These are phyloP conservation scores for Leptopilina drosophilae DNA, from an alignment of 2,888 invertebrate species.

Conservation along the genomic window DNA sequence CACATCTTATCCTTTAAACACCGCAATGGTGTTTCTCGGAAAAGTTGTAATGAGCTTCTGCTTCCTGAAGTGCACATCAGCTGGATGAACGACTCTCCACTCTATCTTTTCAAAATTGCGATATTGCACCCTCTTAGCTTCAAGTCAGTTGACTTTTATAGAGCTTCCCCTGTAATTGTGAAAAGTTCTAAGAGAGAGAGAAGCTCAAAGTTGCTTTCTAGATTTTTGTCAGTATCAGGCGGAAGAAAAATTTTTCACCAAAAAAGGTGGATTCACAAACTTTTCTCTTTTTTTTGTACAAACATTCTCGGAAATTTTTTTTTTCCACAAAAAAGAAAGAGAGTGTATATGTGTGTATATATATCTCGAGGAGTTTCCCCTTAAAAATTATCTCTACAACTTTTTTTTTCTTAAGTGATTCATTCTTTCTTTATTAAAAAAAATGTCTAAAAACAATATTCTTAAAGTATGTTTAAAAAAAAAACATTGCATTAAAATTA, in stretches of 20 bases:
- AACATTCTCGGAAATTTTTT: background rate
- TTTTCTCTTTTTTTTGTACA: background rate
- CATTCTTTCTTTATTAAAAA: too few relatives aligned
- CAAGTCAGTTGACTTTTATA: slow-evolving; percentile 32
- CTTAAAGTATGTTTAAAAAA: too few relatives aligned
- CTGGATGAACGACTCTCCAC: slow-evolving; percentile 25
- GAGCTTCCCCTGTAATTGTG: slow-evolving; percentile 21
- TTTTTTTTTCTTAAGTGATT: too few relatives aligned
- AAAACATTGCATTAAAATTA: background rate
- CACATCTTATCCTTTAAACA: slow-evolving; percentile 22
- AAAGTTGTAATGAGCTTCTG: slow-evolving; percentile 29
- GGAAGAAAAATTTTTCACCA: background rate
- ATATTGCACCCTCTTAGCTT: slow-evolving; percentile 25
- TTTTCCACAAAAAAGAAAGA: background rate
- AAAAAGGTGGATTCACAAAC: too few relatives aligned
- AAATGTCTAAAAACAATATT: too few relatives aligned
- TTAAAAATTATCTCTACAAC: too few relatives aligned
- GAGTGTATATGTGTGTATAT: too few relatives aligned
- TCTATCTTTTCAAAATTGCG: slow-evolving; percentile 29
- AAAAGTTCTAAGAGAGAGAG: background rate
- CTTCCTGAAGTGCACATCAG: slow-evolving; percentile 26
- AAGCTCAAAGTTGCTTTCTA: background rate
- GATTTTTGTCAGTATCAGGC: background rate
- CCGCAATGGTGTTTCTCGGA: slow-evolving; percentile 16
- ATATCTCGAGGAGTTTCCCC: too few relatives aligned